These are phyloP conservation scores for Dendrocincla fuliginosa DNA, from an alignment of 2,797 vertebrate species.

Conservation along the genomic window DNA sequence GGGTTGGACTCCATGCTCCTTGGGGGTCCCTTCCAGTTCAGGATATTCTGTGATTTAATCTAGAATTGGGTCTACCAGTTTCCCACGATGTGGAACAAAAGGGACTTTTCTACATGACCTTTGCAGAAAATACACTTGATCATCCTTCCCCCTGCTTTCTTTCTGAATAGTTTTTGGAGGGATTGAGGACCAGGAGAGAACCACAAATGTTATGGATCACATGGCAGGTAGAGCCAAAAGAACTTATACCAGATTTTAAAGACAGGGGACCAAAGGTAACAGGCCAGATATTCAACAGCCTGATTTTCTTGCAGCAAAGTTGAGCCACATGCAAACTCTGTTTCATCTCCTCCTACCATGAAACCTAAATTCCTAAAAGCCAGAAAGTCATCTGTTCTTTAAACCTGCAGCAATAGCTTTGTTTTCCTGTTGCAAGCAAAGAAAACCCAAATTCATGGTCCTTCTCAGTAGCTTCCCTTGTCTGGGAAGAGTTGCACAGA, in stretches of 20 bases:
- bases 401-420: background rate
- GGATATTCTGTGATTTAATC: background rate
- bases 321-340: background rate
- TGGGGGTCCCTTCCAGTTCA: too few relatives aligned
- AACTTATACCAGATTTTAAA: background rate
- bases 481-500: background rate
- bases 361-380: background rate
- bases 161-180: background rate
- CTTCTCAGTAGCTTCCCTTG: background rate
- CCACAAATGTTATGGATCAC: background rate
- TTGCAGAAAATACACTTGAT: fast-evolving
- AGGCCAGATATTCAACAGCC: background rate
- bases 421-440: background rate
- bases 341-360: background rate
- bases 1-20: background rate
- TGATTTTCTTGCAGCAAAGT: background rate
- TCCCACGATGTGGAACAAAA: background rate
- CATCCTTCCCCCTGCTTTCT: background rate
- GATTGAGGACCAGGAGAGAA: background rate
- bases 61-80: background rate
- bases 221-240: fast-evolving
- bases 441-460: background rate
- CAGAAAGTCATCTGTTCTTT: background rate
- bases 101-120: background rate
- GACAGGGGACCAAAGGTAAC: background rate